Conservation (phyloP, 2,888 invertebrate species). For the Nemurella pictetii region DNA sequence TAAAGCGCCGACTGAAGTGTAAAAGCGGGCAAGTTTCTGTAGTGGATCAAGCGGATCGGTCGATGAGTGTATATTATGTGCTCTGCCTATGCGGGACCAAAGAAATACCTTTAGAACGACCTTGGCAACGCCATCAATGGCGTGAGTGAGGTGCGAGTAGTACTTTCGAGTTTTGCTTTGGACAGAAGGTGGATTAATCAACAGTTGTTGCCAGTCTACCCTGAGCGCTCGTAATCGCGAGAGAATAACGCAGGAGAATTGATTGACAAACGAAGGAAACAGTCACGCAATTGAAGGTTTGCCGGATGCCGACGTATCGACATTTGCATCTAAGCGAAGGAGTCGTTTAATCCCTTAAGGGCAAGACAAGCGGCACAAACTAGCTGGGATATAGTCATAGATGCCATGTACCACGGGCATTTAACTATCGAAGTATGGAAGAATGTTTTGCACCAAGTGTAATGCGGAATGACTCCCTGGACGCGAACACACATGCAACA, state of each 20-base stretch:
- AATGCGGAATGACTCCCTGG: not conserved
- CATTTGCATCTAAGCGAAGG: not conserved
- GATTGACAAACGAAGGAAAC: not conserved
- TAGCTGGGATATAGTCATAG: too few species aligned
- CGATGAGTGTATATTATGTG: not conserved
- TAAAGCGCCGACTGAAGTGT: too few species aligned
- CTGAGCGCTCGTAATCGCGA: not conserved
- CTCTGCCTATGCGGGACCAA: not conserved
- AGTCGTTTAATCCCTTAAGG: too few species aligned
- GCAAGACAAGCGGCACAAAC: too few species aligned
- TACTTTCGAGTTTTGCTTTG: too few species aligned
- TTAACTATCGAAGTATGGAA: too few species aligned
- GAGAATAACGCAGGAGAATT: not conserved
- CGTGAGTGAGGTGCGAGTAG: not conserved
- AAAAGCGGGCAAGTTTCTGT: not conserved
- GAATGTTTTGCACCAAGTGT: too few species aligned
- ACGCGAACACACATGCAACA: not conserved
- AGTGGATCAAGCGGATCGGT: not conserved
- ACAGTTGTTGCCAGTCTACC: not conserved
- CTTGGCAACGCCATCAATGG: conserved; percentile 23
- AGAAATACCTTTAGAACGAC: conserved; percentile 9
- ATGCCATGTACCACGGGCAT: too few species aligned
- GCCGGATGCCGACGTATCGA: not conserved
- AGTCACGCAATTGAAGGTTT: not conserved
- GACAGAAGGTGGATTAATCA: not conserved